These are phyloP conservation scores for Myotis vivesi DNA, from an alignment of 2,797 vertebrate genomes.

Conservation along the genomic window DNA sequence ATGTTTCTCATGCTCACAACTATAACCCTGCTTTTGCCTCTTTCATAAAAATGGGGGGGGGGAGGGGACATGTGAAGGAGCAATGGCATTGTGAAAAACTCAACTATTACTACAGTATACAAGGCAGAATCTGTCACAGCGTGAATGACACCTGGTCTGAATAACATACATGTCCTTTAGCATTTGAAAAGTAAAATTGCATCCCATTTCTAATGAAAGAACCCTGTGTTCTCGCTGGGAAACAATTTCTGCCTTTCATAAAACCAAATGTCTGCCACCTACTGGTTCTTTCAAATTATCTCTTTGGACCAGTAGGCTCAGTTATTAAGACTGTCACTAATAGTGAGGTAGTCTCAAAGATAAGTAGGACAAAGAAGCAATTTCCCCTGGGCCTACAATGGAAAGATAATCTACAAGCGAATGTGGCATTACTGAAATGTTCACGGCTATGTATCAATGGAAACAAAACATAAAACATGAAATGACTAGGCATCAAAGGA, in stretches of 20 bases:
- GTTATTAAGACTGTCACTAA: neutral
- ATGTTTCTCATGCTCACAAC: neutral
- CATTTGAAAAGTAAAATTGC: neutral
- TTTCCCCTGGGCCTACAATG: neutral
- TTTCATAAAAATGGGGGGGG: neutral
- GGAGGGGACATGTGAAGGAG: neutral
- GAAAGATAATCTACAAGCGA: conserved; percentile 13
- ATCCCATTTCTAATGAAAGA: conserved; percentile 7
- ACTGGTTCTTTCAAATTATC: neutral
- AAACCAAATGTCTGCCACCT: conserved; percentile 37
- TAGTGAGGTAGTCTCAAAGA: neutral
- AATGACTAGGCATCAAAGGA: neutral
- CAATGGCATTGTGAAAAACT: neutral
- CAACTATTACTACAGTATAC: neutral
- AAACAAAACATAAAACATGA: conserved; percentile 23
- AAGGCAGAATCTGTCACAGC: conserved; percentile 15
- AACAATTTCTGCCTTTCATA: neutral
- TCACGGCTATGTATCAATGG: neutral
- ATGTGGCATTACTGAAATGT: neutral
- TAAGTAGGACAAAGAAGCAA: neutral
- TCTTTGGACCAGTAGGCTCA: neutral
- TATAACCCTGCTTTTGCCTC: neutral
- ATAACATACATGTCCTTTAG: neutral
- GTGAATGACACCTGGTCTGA: conserved; percentile 31
- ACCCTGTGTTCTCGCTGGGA: neutral